phyloP scores from a whole-genome alignment of 1,140 invertebrate genomes.

The Ceratoteleas bidentatus region DNA sequence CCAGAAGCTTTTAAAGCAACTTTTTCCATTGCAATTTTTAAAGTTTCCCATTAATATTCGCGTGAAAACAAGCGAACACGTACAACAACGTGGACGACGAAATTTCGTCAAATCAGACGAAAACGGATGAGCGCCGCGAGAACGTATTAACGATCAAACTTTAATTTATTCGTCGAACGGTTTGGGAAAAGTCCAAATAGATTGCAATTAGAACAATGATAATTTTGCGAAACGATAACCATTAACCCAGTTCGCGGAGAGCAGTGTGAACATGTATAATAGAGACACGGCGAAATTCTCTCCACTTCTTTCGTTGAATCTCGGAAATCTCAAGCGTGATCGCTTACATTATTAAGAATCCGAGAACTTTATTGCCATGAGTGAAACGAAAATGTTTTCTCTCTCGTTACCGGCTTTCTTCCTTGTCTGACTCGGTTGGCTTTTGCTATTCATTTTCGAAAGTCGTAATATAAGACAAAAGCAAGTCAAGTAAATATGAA shows the following conservation, averaged over 20 bases:
- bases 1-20: too few relatives aligned
- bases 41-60: too few relatives aligned
- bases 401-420: conserved; percentile 23
- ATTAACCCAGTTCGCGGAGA: conserved; percentile 60
- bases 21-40: too few relatives aligned
- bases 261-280: conserved; percentile 65
- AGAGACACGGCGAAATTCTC: conserved; percentile 51
- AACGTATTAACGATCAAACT: conserved; percentile 23
- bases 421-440: conserved; percentile 6
- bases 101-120: not conserved
- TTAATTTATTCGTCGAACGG: conserved; percentile 48
- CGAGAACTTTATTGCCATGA: conserved; percentile 56
- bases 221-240: conserved; percentile 65
- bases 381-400: conserved; percentile 53
- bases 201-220: conserved; percentile 63
- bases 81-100: not conserved
- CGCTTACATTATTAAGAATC: conserved; percentile 66
- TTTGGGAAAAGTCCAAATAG: conserved; percentile 60
- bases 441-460: conserved; percentile 41
- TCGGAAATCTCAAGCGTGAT: conserved; percentile 63
- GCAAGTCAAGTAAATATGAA: conserved; percentile 45
- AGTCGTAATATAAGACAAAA: conserved; percentile 33
- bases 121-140: too few relatives aligned
- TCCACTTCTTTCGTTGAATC: conserved; percentile 63
- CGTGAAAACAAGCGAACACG: too few relatives aligned